Percentiles rank a stretch among this genome's conserved stretches.
Evolutionary conservation across 2,888 invertebrate genomes (phyloP).

Genomic region (Siphonodentalium dalli): DNA sequence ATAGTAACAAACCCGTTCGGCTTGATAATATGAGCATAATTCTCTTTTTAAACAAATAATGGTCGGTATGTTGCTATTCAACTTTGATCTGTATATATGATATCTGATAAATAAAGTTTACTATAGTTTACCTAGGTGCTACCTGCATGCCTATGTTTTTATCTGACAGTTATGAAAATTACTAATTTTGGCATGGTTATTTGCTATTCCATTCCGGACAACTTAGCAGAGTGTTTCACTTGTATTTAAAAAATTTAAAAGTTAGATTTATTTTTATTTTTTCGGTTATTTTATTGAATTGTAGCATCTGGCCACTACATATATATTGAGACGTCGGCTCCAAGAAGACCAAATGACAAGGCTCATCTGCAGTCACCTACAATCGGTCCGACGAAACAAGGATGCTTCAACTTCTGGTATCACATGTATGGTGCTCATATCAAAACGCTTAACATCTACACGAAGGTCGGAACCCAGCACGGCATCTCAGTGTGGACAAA

Average conservation of each 20-base stretch:
- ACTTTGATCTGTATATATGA: no score
- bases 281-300: neutral
- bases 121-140: no score
- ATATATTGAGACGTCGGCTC: constrained; percentile 49
- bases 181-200: neutral
- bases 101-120: no score
- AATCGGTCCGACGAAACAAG: constrained; percentile 27
- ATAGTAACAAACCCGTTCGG: no score
- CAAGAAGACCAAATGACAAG: constrained; percentile 43
- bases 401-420: constrained; percentile 56
- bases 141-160: no score
- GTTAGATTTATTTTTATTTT: neutral
- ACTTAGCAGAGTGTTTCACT: neutral
- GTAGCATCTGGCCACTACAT: constrained; percentile 63
- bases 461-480: constrained; percentile 22
- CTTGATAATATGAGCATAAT: no score
- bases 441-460: constrained; percentile 51
- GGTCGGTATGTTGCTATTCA: no score
- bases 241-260: neutral
- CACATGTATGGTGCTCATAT: constrained; percentile 57
- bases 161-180: neutral
- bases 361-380: constrained; percentile 42
- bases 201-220: neutral
- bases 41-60: no score
- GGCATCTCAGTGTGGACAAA: constrained; percentile 44